Conservation (phyloP, 2,888 invertebrate species). For the Eupithecia dodoneata region DNA sequence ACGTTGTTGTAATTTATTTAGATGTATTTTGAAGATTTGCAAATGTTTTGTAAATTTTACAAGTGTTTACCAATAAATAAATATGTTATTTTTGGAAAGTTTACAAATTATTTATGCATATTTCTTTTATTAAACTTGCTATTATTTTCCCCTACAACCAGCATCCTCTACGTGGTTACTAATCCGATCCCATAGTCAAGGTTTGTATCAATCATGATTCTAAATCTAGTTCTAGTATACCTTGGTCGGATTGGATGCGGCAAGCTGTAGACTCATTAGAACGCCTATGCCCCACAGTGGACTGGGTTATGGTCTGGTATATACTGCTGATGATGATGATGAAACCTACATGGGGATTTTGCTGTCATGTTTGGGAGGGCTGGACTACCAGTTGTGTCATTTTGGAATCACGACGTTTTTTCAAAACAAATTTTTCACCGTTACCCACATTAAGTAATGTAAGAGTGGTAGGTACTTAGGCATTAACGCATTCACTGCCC, state of each 20-base stretch:
- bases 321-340: not conserved
- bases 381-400: not conserved
- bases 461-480: too few species aligned
- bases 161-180: slow-evolving; percentile 2
- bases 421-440: not conserved
- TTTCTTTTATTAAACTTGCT: slow-evolving; percentile 1
- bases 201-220: not conserved
- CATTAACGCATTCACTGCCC: too few species aligned
- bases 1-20: slow-evolving; percentile 28
- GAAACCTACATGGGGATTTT: not conserved
- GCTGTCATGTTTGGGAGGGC: not conserved
- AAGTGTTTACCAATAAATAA: slow-evolving; percentile 24
- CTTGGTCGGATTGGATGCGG: not conserved
- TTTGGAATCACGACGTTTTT: not conserved
- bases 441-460: not conserved
- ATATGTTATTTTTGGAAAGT: slow-evolving; percentile 39
- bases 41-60: slow-evolving; percentile 30
- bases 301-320: not conserved
- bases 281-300: not conserved
- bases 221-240: not conserved
- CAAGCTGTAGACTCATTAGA: not conserved
- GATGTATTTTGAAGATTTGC: slow-evolving; percentile 27
- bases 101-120: slow-evolving; percentile 6
- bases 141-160: slow-evolving; percentile 1
- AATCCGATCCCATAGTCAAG: not conserved